Percentiles rank a stretch among this genome's conserved stretches.
Evolutionary conservation across 2,888 invertebrate species (phyloP).

Genomic region (Epistrophe eligans): DNA sequence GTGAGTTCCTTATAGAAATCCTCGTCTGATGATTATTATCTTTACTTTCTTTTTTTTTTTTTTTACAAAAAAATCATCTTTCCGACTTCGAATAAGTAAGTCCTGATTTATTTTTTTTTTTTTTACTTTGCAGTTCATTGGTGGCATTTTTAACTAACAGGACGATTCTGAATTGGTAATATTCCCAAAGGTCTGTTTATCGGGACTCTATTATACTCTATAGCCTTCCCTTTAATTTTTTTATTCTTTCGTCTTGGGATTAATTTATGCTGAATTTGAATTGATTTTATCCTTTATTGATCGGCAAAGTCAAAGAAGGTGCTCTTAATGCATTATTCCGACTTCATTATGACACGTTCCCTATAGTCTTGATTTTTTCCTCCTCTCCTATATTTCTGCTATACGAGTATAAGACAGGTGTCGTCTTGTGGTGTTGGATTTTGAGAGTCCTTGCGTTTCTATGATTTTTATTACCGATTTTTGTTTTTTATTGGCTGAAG

Average conservation of each 20-base stretch:
- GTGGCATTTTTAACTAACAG: conserved; percentile 45
- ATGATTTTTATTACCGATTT: conserved; percentile 44
- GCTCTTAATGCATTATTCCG: conserved; percentile 73
- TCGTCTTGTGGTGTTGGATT: conserved; percentile 25
- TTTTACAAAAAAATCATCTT: conserved; percentile 15
- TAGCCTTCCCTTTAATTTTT: background rate
- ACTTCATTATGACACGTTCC: conserved; percentile 74
- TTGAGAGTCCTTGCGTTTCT: conserved; percentile 48
- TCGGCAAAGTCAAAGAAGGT: conserved; percentile 67
- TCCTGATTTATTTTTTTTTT: background rate
- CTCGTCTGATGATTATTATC: conserved; percentile 31
- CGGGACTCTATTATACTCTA: background rate
- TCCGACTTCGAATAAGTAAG: conserved; percentile 5
- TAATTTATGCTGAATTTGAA: conserved; percentile 73
- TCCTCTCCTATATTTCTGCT: no score
- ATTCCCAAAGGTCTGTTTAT: conserved; percentile 26
- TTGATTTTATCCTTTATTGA: conserved; percentile 72
- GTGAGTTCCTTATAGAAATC: background rate
- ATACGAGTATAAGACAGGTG: conserved; percentile 69
- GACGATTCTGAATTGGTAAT: conserved; percentile 52
- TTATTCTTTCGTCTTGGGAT: conserved; percentile 13
- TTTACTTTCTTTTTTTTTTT: background rate
- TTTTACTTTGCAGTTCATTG: conserved; percentile 11
- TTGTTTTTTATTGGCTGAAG: conserved; percentile 17
- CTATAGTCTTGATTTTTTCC: background rate